Evolutionary conservation across 1,140 invertebrate species (phyloP).

Genomic region (Hycleus phaleratus): DNA sequence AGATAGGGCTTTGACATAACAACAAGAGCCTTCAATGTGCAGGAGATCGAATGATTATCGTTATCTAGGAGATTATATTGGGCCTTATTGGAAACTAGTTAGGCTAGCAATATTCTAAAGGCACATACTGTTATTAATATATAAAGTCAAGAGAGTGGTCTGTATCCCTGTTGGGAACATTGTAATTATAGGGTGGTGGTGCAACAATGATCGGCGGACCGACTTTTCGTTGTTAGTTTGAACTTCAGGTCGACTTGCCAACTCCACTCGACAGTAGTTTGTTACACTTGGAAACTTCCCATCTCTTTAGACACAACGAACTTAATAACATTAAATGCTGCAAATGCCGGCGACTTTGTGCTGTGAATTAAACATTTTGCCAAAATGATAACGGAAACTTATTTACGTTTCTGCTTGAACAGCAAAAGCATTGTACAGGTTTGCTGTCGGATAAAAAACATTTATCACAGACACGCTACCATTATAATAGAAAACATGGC

Average conservation of each 20-base stretch:
- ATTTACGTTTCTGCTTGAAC: background rate
- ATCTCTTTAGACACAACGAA: conserved; percentile 9
- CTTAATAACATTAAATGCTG: conserved; percentile 14
- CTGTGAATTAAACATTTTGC: no score
- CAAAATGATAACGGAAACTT: conserved; percentile 10
- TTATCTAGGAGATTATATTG: no score
- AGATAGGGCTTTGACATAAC: no score
- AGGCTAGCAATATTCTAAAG: background rate
- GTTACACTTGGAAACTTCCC: conserved; percentile 13
- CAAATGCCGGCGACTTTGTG: conserved; percentile 2
- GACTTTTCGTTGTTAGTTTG: conserved; percentile 2
- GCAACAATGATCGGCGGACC: conserved; percentile 3
- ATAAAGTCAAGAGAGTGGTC: background rate
- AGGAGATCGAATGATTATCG: no score
- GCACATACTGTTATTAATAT: conserved; percentile 1
- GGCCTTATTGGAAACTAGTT: conserved; percentile 5
- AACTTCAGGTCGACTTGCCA: conserved; percentile 7
- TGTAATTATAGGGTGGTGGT: conserved; percentile 8
- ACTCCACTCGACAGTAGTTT: conserved; percentile 13
- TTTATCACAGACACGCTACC: background rate
- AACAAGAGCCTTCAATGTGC: no score
- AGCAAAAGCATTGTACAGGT: background rate
- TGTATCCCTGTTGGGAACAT: background rate
- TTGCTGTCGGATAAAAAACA: conserved; percentile 3
- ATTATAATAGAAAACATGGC: no score